Conservation (phyloP, 2,113 vertebrate genomes). For the Tetraodon nigroviridis region DNA sequence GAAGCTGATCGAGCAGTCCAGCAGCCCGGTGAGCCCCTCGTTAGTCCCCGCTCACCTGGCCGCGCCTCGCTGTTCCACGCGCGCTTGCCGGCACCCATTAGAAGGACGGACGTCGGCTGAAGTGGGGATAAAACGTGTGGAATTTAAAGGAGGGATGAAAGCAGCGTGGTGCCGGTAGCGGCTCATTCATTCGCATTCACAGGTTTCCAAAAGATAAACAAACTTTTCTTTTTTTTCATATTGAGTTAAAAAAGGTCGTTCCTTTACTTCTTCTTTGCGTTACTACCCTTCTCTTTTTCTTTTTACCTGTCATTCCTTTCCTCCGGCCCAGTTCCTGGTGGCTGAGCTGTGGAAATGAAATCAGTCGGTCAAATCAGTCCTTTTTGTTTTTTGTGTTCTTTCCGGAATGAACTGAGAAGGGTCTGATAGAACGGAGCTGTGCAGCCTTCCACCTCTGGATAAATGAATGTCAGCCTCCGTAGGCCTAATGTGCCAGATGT, state of each 20-base stretch:
- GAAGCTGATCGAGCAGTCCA: slow-evolving; percentile 94
- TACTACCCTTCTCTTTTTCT: slow-evolving; percentile 10
- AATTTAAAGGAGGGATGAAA: slow-evolving; percentile 2
- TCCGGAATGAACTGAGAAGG: slow-evolving; percentile 18
- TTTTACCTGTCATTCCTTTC: slow-evolving; percentile 9
- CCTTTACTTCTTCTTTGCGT: slow-evolving; percentile 9
- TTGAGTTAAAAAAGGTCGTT: no score
- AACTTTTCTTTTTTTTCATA: not conserved
- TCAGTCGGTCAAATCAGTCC: slow-evolving; percentile 79
- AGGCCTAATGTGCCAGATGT: slow-evolving; percentile 70
- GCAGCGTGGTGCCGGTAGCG: not conserved
- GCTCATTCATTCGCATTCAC: no score
- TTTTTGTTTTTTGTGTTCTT: slow-evolving; percentile 71
- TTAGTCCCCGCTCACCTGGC: slow-evolving; percentile 17
- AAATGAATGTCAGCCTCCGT: slow-evolving; percentile 67
- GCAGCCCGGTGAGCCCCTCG: slow-evolving; percentile 87
- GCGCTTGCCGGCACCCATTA: not conserved
- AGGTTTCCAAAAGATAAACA: no score
- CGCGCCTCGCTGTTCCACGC: not conserved
- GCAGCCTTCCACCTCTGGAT: slow-evolving; percentile 53
- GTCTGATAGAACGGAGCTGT: slow-evolving; percentile 34
- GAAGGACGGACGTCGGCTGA: slow-evolving; percentile 1
- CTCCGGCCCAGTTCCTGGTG: slow-evolving; percentile 85
- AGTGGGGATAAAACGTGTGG: slow-evolving; percentile 11
- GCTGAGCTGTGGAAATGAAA: slow-evolving; percentile 86